Evolutionary conservation across 2,888 invertebrate genomes (phyloP), one percentile per base, ranked within the genome.

Genomic region (Plebejus argus): DNA sequence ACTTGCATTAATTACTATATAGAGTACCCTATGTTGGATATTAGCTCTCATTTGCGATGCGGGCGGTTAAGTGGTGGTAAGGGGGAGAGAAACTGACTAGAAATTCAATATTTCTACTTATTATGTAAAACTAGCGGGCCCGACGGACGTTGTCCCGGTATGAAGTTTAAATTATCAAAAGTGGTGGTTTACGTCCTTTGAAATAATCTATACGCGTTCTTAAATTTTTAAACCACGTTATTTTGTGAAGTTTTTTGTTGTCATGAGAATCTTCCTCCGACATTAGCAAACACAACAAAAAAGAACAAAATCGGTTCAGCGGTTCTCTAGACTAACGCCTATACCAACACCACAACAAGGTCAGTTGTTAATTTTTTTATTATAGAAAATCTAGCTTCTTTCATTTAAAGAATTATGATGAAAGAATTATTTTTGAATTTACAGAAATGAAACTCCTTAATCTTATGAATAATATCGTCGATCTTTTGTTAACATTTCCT

Each of bases 1-100:
- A 74, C 74, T 74, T 74, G 74, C 45, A 74, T 53, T 74, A 74
- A 74, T 74, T 74, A 74, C 49, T 74, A 74, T 53, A 53, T 74
- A 49, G 74, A 74, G 74, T 23, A 74, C 53, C 53, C 49, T 20
- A 74, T 53, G 53, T 53, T 53, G 74, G 28, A 74, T 74, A 74
- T 74, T 74, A 74, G 74, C 74, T 49, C 74, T 74, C 53, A 49
- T 74, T 74, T 74, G 74, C 74, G 23, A 74, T 74, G 74, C 49
- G 74, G 74, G 74, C 74, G 74, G 74, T 28, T 74, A 74, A 20
- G 49, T 74, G 49, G 74, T 15, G 72, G 72, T 23, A 23, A 72
- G 20, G 23, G 72, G 74, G 53, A 28, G 45, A 45, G 53, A 72
- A 53, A 28, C 18, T 18, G 45, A 23, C 23, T 23, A 39, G 74